phyloP scores from a whole-genome alignment of 2,888 invertebrate species.

The Phania funesta region DNA sequence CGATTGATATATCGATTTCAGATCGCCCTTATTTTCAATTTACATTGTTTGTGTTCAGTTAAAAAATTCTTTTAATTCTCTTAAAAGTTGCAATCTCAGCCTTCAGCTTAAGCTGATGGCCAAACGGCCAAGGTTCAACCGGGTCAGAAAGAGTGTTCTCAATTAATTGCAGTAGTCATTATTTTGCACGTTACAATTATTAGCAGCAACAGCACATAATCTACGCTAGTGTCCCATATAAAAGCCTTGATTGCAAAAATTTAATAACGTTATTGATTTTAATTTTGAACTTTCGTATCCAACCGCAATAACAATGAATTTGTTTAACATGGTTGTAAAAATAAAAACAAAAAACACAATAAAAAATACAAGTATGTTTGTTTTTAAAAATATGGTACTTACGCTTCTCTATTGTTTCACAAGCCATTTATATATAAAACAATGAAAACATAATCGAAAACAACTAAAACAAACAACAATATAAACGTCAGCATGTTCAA shows the following conservation, averaged over 20 bases:
- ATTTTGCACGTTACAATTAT: not conserved
- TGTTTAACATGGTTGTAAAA: constrained; percentile 2
- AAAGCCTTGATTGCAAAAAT: constrained; percentile 1
- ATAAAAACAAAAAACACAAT: not conserved
- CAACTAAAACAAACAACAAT: constrained; percentile 3
- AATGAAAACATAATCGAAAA: constrained; percentile 33
- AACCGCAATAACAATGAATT: constrained; percentile 41
- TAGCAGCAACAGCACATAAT: not conserved
- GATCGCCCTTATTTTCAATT: too few species aligned
- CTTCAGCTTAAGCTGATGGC: too few species aligned
- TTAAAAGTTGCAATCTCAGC: too few species aligned
- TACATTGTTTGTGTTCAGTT: too few species aligned
- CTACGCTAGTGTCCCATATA: not conserved
- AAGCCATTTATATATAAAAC: constrained; percentile 25
- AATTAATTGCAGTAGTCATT: too few species aligned
- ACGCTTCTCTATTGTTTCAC: not conserved
- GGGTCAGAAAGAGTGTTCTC: too few species aligned
- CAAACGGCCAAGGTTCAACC: too few species aligned
- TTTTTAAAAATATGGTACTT: not conserved
- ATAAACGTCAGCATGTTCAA: constrained; percentile 10
- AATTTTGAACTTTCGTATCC: not conserved
- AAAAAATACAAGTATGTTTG: not conserved
- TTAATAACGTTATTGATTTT: constrained; percentile 13
- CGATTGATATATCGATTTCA: too few species aligned
- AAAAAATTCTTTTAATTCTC: too few species aligned